Evolutionary conservation across 2,888 invertebrate genomes (phyloP).

Genomic region (Caenorhabditis panamensis): DNA sequence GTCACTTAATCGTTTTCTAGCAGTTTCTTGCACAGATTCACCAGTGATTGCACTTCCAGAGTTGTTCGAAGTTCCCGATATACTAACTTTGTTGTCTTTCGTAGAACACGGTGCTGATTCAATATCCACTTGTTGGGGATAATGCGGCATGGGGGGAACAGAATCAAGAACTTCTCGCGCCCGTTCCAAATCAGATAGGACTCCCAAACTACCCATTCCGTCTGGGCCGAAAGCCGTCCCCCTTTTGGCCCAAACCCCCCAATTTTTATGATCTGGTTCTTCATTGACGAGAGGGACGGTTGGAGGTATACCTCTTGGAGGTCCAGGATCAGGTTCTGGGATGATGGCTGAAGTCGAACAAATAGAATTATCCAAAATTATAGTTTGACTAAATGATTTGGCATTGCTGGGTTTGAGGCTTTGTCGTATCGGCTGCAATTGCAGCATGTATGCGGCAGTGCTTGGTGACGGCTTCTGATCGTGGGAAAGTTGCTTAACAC

Average conservation of each 20-base stretch:
- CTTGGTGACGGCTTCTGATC: conserved; percentile 10
- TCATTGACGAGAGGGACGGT: background rate
- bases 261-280: background rate
- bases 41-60: no score
- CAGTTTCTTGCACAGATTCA: no score
- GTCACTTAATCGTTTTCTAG: no score
- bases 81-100: no score
- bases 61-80: no score
- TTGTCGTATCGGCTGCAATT: background rate
- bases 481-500: conserved; percentile 3
- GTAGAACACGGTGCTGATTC: no score
- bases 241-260: conserved; percentile 31
- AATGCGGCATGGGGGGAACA: conserved; percentile 21
- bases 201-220: conserved; percentile 23
- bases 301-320: background rate
- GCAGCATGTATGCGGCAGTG: conserved; percentile 25
- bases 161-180: conserved; percentile 32
- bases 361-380: no score
- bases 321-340: conserved; percentile 1
- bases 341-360: background rate
- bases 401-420: no score
- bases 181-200: conserved; percentile 35
- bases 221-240: conserved; percentile 14
- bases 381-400: no score
- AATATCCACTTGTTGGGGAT: background rate